A percentile compares a stretch with the other conserved stretches of the same genome.
Evolutionary conservation across 2,888 invertebrate genomes (phyloP).

Genomic region (Myathropa florea): DNA sequence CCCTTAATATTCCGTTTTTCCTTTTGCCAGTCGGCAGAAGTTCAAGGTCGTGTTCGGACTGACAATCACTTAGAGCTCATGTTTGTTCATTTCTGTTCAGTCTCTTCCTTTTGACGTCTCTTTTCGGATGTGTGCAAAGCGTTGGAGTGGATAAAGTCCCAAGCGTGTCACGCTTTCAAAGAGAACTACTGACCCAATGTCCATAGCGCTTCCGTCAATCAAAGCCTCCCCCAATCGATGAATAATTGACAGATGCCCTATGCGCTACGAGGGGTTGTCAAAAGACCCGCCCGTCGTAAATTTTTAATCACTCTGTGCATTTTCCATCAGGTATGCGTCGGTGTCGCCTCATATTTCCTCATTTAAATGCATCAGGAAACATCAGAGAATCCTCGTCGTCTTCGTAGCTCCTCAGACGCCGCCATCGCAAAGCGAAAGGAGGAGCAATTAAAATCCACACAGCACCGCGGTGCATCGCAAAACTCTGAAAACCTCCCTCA

Average conservation of each 20-base stretch:
- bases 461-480: conserved; percentile 8
- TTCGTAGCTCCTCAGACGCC: conserved; percentile 4
- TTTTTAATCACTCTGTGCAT: conserved; percentile 33
- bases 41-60: no score
- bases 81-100: not conserved
- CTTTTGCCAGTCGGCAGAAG: no score
- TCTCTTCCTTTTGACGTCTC: no score
- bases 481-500: conserved; percentile 49
- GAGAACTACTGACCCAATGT: not conserved
- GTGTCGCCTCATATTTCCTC: conserved; percentile 8
- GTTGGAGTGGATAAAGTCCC: no score
- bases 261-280: not conserved
- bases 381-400: not conserved
- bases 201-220: not conserved
- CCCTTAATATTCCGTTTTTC: not conserved
- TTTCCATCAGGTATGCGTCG: not conserved
- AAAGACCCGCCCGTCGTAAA: not conserved
- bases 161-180: not conserved
- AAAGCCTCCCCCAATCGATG: not conserved
- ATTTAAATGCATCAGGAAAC: conserved; percentile 44
- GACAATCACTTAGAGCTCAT: not conserved
- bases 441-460: conserved; percentile 35
- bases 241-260: not conserved
- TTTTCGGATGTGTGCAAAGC: no score
- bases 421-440: not conserved